Conservation (phyloP, 2,797 vertebrate species). For the Heteromormyrus szaboi region DNA sequence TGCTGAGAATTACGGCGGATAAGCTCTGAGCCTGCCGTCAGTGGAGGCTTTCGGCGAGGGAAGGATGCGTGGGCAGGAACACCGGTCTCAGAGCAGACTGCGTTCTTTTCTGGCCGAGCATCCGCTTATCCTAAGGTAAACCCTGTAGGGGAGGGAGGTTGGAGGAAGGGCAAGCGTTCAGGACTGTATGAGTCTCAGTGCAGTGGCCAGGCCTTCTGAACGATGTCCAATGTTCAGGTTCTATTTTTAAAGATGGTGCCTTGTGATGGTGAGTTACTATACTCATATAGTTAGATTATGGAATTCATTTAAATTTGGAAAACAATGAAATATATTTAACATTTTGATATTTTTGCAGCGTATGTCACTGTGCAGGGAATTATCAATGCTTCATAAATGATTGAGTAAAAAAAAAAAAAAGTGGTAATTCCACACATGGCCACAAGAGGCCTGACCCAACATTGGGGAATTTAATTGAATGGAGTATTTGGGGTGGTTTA, state of each 20-base stretch:
- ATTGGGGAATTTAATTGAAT: neutral
- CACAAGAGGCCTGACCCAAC: neutral
- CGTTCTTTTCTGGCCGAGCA: neutral
- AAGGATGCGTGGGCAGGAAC: neutral
- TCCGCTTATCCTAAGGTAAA: slow-evolving; percentile 7
- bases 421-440: neutral
- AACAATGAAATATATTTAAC: neutral
- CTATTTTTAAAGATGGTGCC: neutral
- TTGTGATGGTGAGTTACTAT: neutral
- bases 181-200: neutral
- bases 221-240: neutral
- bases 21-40: neutral
- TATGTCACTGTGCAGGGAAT: neutral
- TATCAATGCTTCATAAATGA: neutral
- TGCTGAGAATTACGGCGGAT: neutral
- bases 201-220: neutral
- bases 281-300: neutral
- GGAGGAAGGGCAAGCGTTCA: slow-evolving; percentile 17
- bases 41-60: neutral
- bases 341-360: neutral
- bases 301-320: neutral
- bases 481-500: slow-evolving; percentile 11
- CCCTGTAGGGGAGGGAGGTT: neutral
- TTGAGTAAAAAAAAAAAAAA: neutral
- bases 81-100: neutral